Conservation (phyloP, 2,888 invertebrate species). For the Seira ritae region DNA sequence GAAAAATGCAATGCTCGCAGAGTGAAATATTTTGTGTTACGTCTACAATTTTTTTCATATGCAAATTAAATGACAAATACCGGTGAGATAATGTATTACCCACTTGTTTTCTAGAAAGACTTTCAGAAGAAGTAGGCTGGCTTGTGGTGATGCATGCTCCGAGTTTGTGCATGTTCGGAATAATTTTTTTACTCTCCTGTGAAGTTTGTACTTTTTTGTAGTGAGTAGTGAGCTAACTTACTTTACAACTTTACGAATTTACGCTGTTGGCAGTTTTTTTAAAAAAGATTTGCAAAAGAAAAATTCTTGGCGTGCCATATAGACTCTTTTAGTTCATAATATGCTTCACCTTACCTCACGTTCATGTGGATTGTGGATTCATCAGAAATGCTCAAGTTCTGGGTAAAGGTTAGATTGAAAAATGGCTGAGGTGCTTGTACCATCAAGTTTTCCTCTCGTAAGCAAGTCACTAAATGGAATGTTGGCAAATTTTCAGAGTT, state of each 20-base stretch:
- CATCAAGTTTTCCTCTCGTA: no score
- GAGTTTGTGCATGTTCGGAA: no score
- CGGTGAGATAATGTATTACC: slow-evolving; percentile 58
- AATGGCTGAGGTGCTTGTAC: no score
- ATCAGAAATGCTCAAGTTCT: no score
- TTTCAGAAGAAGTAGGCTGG: slow-evolving; percentile 9
- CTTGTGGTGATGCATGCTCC: slow-evolving; percentile 4
- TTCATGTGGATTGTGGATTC: neutral
- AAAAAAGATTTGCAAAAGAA: slow-evolving; percentile 31
- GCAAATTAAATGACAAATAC: slow-evolving; percentile 60
- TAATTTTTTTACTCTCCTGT: no score
- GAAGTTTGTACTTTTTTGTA: no score
- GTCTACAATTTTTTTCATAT: slow-evolving; percentile 31
- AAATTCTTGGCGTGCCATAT: slow-evolving; percentile 18
- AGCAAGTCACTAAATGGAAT: no score
- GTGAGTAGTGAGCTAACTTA: no score
- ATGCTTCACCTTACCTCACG: neutral
- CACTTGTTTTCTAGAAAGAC: slow-evolving; percentile 30
- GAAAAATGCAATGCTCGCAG: neutral
- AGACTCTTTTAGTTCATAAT: neutral
- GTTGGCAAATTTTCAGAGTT: no score
- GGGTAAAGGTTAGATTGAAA: no score
- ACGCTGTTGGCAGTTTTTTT: slow-evolving; percentile 43
- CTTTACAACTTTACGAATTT: no score
- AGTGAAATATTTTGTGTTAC: no score